These are phyloP conservation scores for Crossaster papposus DNA, from an alignment of 53 echinoderm and acorn worm species.

Conservation along the genomic window DNA sequence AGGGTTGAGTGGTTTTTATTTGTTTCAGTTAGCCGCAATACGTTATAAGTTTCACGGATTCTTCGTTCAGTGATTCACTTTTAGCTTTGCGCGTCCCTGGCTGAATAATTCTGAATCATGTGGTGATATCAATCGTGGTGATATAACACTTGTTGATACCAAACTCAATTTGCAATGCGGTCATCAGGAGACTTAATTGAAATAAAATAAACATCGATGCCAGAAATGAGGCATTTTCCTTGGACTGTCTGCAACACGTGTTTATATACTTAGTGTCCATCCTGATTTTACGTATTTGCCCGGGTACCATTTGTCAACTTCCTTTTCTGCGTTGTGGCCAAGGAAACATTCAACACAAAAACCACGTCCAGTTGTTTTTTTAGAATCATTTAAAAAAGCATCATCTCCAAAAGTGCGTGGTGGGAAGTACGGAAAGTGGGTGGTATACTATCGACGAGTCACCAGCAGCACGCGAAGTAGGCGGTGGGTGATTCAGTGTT, in stretches of 20 bases:
- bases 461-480: not conserved
- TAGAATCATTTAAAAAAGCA: not conserved
- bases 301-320: conserved; percentile 48
- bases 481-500: conserved; percentile 1
- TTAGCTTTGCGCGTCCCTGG: not conserved
- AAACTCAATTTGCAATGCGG: conserved; percentile 8
- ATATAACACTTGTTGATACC: not conserved
- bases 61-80: not conserved
- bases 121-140: not conserved
- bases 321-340: conserved; percentile 28
- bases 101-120: not conserved
- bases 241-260: conserved; percentile 30
- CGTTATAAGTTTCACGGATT: not conserved
- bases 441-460: not conserved
- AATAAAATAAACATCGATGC: not conserved
- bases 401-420: not conserved
- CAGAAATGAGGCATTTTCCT: conserved; percentile 19
- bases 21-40: not conserved
- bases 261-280: conserved; percentile 41
- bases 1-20: not conserved
- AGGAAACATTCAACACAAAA: conserved; percentile 1
- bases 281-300: conserved; percentile 6
- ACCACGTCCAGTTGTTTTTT: conserved; percentile 15
- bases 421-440: conserved; percentile 56
- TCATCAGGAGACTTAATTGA: not conserved